These are phyloP conservation scores for Pachliopta kotzebuea DNA, from an alignment of 2,888 invertebrate genomes.

Conservation along the genomic window DNA sequence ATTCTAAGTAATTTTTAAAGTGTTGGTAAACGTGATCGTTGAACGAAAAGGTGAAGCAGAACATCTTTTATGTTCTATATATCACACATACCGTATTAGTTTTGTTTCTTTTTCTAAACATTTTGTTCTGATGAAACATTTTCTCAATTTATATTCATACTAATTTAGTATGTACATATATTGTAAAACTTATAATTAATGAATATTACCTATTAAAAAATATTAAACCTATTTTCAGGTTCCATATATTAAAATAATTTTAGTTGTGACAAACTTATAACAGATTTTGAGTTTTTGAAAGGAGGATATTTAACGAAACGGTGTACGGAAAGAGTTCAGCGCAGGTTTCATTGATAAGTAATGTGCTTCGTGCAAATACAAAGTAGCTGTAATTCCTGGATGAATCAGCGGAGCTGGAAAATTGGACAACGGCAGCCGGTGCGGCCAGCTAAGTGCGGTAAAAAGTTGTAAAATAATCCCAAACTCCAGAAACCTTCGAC, in stretches of 20 bases:
- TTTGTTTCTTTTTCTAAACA: too few species aligned
- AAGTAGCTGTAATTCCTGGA: constrained; percentile 24
- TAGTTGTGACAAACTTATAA: not conserved
- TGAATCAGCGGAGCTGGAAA: constrained; percentile 29
- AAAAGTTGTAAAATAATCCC: constrained; percentile 45
- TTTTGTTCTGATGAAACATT: too few species aligned
- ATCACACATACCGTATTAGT: too few species aligned
- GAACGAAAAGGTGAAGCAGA: too few species aligned
- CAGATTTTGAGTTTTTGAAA: not conserved
- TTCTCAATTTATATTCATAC: too few species aligned
- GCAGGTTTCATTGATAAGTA: not conserved
- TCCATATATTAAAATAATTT: too few species aligned
- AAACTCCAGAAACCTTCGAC: constrained; percentile 43
- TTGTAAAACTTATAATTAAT: too few species aligned
- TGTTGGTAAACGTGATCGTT: not conserved
- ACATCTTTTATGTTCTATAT: too few species aligned
- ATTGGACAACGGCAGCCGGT: constrained; percentile 28
- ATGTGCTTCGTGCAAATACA: constrained; percentile 20
- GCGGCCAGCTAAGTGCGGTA: constrained; percentile 39
- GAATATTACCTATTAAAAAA: too few species aligned
- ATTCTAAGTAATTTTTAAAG: not conserved
- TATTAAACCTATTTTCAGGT: too few species aligned
- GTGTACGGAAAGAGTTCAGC: not conserved
- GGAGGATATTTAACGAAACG: not conserved
- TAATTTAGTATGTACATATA: too few species aligned